Evolutionary conservation across 2,888 invertebrate genomes (phyloP), one percentile per base, ranked within the genome.

Genomic region (Schrankia costaestrigalis): DNA sequence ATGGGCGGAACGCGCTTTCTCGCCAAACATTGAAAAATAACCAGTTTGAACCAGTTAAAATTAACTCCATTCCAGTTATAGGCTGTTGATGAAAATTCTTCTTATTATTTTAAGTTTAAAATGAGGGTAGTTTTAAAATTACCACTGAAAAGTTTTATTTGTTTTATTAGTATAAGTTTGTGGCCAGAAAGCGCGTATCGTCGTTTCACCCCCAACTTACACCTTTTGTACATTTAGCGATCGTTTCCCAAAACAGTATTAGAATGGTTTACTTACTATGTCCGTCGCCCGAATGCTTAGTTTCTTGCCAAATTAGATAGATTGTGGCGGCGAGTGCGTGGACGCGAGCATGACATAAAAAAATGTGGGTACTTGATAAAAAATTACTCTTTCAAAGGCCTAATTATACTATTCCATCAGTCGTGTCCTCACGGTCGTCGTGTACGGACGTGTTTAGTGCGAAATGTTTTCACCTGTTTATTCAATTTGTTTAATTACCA

Each of bases 141-240:
- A 13, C 12, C 12, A n/a, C 5, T 26, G 9, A 11, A 1, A 8
- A 8, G 15, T 31, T 17, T 32, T 11, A 11, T 35, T 17, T 22
- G 19, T 18, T 8, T 12, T 27, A 19, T 21, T 8, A 14, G 11
- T 19, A 18, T 25, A 14, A 11, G 12, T 15, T 24, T 26, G 31
- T 29, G 18, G 23, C 34, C 32, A 29, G 41, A 45, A 44, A 51
- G 41, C 46, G 58, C 44, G 39, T 33, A 31, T 37, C 57, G 60
- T 55, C 45, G 52, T 67, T 63, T n/a, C n/a, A n/a, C 67, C 66
- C 66, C 56, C 59, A 66, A 71, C 40, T 25, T 56, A 65, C 79
- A 80, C 80, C 77, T 78, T 80, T 77, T 84, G 83, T 85, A 84
- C 68, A 83, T 80, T n/a, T 85, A 82, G 78, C 49, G 67, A 63